Evolutionary conservation across 2,797 vertebrate species (phyloP).

Genomic region (Thunnus albacares): DNA sequence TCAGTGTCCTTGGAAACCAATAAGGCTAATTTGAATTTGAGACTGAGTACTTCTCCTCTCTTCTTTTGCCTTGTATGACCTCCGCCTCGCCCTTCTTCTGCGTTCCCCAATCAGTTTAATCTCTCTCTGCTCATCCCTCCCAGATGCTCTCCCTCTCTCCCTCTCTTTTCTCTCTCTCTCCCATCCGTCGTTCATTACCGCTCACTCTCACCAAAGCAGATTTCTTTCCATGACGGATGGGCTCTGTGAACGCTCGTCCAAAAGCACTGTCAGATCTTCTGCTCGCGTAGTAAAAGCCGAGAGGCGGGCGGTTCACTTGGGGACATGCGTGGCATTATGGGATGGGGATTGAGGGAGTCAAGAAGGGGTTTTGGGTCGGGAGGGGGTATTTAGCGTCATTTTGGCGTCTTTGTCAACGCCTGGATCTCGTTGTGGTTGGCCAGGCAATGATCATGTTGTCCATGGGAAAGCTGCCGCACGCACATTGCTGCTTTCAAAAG

Average conservation of each 20-base stretch:
- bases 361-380: conserved; percentile 6
- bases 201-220: conserved; percentile 69
- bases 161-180: conserved; percentile 29
- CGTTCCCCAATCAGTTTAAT: conserved; percentile 73
- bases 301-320: conserved; percentile 47
- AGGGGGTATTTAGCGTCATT: conserved; percentile 27
- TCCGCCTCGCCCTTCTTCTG: conserved; percentile 64
- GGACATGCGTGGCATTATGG: conserved; percentile 50
- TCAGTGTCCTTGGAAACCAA: conserved; percentile 78
- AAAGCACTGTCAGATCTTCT: conserved; percentile 64
- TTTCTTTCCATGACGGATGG: conserved; percentile 76
- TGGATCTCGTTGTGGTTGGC: conserved; percentile 56
- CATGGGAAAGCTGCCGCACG: conserved; percentile 46
- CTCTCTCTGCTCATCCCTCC: conserved; percentile 59
- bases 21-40: conserved; percentile 79
- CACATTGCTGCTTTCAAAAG: conserved; percentile 13
- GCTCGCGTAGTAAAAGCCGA: conserved; percentile 49
- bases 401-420: conserved; percentile 35
- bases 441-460: conserved; percentile 54
- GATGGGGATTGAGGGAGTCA: conserved; percentile 26
- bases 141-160: conserved; percentile 47
- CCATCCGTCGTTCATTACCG: conserved; percentile 63
- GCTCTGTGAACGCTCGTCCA: conserved; percentile 59
- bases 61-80: conserved; percentile 62
- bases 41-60: conserved; percentile 64